These are phyloP conservation scores for Gobio occitaniae DNA, from an alignment of 2,797 vertebrate genomes.

Conservation along the genomic window DNA sequence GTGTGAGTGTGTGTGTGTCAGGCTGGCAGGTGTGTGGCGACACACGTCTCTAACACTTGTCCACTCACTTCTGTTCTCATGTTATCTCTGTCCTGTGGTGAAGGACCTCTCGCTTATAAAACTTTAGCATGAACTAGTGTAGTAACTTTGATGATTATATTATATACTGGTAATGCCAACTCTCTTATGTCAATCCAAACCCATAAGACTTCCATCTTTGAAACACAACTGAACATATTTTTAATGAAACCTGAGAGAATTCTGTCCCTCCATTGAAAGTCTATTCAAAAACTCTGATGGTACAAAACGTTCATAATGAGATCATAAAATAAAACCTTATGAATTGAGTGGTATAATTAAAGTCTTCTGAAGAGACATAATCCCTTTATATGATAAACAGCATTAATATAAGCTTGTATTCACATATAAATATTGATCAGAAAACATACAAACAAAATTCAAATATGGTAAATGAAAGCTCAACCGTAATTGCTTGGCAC, in stretches of 20 bases:
- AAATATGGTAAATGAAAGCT: neutral
- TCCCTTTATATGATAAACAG: neutral
- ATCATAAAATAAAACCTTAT: neutral
- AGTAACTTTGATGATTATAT: neutral
- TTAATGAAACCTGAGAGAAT: neutral
- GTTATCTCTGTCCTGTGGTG: constrained; percentile 18
- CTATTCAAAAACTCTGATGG: neutral
- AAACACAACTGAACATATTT: neutral
- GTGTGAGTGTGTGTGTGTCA: neutral
- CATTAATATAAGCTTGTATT: neutral
- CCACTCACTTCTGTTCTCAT: constrained; percentile 31
- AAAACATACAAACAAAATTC: neutral
- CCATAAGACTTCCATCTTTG: neutral
- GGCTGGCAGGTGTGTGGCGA: constrained; percentile 14
- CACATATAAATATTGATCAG: neutral
- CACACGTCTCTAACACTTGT: constrained; percentile 29
- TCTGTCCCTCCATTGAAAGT: neutral
- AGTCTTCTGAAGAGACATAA: neutral
- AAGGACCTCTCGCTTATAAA: neutral
- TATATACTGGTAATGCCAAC: neutral
- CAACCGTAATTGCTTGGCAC: neutral
- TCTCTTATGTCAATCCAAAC: neutral
- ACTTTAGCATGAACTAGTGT: neutral
- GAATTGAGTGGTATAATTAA: neutral
- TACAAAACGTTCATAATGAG: neutral